Percentiles rank a stretch among this genome's conserved stretches.
These are phyloP conservation scores for Tachina lurida DNA, from an alignment of 2,888 invertebrate species.

Conservation along the genomic window DNA sequence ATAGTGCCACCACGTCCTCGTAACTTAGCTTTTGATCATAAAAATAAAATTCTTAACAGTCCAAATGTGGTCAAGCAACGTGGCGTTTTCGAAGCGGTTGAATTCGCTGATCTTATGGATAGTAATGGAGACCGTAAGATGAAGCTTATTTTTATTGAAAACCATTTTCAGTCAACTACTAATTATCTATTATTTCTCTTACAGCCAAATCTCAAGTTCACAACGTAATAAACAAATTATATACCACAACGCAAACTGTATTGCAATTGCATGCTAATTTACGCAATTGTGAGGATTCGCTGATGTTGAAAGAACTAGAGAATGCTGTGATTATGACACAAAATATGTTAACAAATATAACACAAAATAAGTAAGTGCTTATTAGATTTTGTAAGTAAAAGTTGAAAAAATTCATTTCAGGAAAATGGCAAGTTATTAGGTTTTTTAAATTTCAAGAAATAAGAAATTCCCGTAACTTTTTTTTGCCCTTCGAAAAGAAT, in stretches of 20 bases:
- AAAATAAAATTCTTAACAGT: slow-evolving; percentile 78
- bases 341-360: slow-evolving; percentile 83
- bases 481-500: too few relatives aligned
- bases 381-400: neutral
- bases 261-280: slow-evolving; percentile 82
- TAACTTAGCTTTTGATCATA: slow-evolving; percentile 86
- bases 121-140: slow-evolving; percentile 78
- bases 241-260: slow-evolving; percentile 82
- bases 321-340: slow-evolving; percentile 83
- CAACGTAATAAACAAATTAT: slow-evolving; percentile 85
- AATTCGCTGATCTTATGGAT: slow-evolving; percentile 76
- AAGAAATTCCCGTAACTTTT: too few relatives aligned
- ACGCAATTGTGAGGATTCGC: slow-evolving; percentile 80
- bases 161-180: neutral
- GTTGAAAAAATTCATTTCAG: too few relatives aligned
- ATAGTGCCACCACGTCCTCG: slow-evolving; percentile 87
- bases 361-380: slow-evolving; percentile 79
- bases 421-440: too few relatives aligned
- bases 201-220: slow-evolving; percentile 86
- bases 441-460: too few relatives aligned
- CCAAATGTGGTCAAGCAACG: slow-evolving; percentile 77
- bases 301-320: slow-evolving; percentile 83
- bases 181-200: neutral
- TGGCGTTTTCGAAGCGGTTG: slow-evolving; percentile 77
- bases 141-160: neutral